These are phyloP conservation scores for Brachypalpus laphriformis DNA, from an alignment of 2,888 invertebrate genomes.

Conservation along the genomic window DNA sequence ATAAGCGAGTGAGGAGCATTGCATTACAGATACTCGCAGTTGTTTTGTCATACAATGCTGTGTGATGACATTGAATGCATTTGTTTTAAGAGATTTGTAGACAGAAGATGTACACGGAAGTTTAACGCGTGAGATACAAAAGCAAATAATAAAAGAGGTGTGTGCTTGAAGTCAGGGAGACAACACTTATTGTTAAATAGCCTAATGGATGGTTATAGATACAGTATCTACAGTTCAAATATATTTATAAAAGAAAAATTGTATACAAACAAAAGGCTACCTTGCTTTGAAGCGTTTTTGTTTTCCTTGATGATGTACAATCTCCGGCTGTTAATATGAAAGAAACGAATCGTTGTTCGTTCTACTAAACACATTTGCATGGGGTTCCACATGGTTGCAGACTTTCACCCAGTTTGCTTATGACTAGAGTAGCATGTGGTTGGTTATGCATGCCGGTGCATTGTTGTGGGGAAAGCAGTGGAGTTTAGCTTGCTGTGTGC, in stretches of 20 bases:
- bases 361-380: conserved; percentile 34
- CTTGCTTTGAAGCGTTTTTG: conserved; percentile 16
- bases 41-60: neutral
- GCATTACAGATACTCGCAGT: conserved; percentile 24
- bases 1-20: neutral
- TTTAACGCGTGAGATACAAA: neutral
- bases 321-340: neutral
- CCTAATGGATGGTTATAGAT: conserved; percentile 1
- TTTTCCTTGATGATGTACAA: neutral
- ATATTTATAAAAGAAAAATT: conserved; percentile 1
- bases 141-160: conserved; percentile 3
- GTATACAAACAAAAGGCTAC: conserved; percentile 2
- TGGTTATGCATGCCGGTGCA: conserved; percentile 31
- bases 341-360: conserved; percentile 4
- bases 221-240: conserved; percentile 3
- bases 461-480: neutral
- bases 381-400: conserved; percentile 59
- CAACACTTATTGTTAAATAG: neutral
- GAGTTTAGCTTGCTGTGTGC: conserved; percentile 2
- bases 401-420: conserved; percentile 56
- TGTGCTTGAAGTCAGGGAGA: neutral
- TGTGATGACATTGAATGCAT: conserved; percentile 1
- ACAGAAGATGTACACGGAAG: conserved; percentile 40
- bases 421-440: neutral
- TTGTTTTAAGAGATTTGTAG: conserved; percentile 3